phyloP scores from a whole-genome alignment of 2,888 invertebrate species.

The Anorthoa munda region DNA sequence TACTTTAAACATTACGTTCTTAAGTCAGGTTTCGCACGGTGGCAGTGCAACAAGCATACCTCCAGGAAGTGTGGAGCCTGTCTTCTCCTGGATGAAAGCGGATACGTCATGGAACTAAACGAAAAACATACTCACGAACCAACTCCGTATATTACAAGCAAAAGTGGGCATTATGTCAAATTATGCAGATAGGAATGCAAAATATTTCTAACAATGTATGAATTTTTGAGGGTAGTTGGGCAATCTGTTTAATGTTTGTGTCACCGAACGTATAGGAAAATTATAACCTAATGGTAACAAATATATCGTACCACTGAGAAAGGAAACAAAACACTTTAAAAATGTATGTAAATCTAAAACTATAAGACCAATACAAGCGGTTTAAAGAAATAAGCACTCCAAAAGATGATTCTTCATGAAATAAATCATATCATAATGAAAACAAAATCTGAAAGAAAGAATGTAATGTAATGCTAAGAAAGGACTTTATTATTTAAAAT shows the following conservation, averaged over 20 bases:
- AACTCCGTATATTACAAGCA: constrained; percentile 17
- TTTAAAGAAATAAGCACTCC: neutral
- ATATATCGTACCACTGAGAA: too few species aligned
- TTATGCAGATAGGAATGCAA: neutral
- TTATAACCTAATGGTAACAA: too few species aligned
- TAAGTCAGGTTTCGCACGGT: constrained; percentile 15
- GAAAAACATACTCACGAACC: constrained; percentile 61
- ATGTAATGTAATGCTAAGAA: neutral
- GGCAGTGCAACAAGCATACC: constrained; percentile 34
- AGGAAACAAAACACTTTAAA: neutral
- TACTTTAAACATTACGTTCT: constrained; percentile 13
- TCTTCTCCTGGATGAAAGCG: constrained; percentile 20
- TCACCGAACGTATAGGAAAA: neutral
- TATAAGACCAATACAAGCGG: neutral
- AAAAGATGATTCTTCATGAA: neutral
- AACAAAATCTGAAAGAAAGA: neutral
- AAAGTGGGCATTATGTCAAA: constrained; percentile 36
- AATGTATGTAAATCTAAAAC: neutral
- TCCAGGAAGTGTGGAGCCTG: constrained; percentile 21
- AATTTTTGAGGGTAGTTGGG: neutral
- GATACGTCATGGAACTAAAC: constrained; percentile 5
- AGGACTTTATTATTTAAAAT: neutral
- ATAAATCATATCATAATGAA: too few species aligned
- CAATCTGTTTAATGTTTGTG: neutral
- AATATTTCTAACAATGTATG: neutral